Percentiles rank a stretch among this genome's conserved stretches.
phyloP scores from a whole-genome alignment of 1,140 invertebrate genomes.

The Drosophila elegans region DNA sequence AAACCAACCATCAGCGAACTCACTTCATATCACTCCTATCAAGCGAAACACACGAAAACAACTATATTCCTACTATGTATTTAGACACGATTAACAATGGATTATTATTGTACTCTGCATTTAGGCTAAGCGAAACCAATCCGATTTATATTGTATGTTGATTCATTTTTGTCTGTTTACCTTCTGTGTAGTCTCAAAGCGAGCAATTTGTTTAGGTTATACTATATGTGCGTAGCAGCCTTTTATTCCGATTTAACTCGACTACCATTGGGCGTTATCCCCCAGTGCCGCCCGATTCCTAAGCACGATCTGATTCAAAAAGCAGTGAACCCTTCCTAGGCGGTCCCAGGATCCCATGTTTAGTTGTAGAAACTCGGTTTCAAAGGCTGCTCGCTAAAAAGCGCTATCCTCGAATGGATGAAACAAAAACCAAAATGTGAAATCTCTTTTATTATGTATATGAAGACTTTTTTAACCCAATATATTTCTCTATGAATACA shows the following conservation, averaged over 20 bases:
- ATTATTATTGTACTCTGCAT: conserved; percentile 25
- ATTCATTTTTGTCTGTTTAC: conserved; percentile 37
- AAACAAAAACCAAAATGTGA: conserved; percentile 40
- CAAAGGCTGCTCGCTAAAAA: not conserved
- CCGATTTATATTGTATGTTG: conserved; percentile 46
- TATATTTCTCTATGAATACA: conserved; percentile 34
- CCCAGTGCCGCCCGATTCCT: conserved; percentile 5
- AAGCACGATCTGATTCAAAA: conserved; percentile 7
- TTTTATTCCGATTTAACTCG: not conserved
- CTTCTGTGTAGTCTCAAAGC: conserved; percentile 12
- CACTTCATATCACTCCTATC: conserved; percentile 74
- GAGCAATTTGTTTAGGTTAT: conserved; percentile 35
- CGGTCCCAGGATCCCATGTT: not conserved
- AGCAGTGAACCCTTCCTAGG: conserved; percentile 12
- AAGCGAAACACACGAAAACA: conserved; percentile 47
- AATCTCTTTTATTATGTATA: conserved; percentile 52
- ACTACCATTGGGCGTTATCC: not conserved
- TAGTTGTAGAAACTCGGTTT: conserved; percentile 1
- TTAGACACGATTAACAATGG: conserved; percentile 43
- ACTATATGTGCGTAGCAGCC: conserved; percentile 10
- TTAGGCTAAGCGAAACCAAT: conserved; percentile 32
- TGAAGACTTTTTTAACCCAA: conserved; percentile 28
- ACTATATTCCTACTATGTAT: conserved; percentile 79
- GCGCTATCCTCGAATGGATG: not conserved
- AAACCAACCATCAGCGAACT: conserved; percentile 18